Evolutionary conservation across 2,797 vertebrate genomes (phyloP).

Genomic region (Sphenodon punctatus): DNA sequence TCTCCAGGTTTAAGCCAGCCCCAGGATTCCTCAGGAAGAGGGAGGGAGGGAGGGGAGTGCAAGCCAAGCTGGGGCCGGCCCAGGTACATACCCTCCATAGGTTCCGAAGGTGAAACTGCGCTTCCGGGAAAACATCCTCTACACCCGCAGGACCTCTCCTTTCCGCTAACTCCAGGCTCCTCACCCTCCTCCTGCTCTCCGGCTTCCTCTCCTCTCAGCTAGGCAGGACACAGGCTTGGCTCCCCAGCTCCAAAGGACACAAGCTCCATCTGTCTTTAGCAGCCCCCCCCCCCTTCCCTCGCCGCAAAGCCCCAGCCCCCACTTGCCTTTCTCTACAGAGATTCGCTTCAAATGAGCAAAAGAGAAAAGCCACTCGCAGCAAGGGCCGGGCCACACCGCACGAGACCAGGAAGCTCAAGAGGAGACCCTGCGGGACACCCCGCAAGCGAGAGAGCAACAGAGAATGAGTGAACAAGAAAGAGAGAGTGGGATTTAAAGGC

Average conservation of each 20-base stretch:
- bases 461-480: neutral
- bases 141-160: neutral
- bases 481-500: too few relatives aligned
- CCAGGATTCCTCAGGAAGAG: neutral
- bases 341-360: slow-evolving; percentile 2
- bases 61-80: neutral
- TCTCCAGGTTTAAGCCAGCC: neutral
- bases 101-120: slow-evolving; percentile 25
- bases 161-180: neutral
- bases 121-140: slow-evolving; percentile 55
- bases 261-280: neutral
- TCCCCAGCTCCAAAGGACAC: neutral
- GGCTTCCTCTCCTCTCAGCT: neutral
- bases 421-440: neutral
- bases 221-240: neutral
- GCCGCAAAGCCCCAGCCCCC: neutral
- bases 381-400: neutral
- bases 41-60: neutral
- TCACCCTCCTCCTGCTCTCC: neutral
- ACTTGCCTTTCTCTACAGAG: slow-evolving; percentile 12
- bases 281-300: neutral
- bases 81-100: slow-evolving; percentile 45
- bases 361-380: neutral
- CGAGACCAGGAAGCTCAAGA: slow-evolving; percentile 1
- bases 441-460: neutral